These are phyloP conservation scores for Hormiphora californensis DNA, from an alignment of 37 sponge, comb jelly and placozoan genomes.

Conservation along the genomic window DNA sequence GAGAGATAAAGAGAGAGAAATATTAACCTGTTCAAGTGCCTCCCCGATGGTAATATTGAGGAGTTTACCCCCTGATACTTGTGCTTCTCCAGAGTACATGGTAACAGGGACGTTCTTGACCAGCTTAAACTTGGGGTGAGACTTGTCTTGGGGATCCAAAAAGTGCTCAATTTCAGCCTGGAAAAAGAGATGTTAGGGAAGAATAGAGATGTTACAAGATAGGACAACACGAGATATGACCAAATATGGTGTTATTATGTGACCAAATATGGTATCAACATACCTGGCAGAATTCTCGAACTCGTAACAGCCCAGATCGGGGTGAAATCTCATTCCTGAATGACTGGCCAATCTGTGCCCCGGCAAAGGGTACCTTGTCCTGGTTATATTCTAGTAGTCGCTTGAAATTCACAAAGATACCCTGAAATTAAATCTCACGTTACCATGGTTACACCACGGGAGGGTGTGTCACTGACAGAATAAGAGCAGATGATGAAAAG, in stretches of 20 bases:
- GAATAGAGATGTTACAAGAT: not conserved
- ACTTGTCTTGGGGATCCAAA: constrained; percentile 75
- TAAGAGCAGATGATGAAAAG: no score
- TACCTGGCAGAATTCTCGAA: constrained; percentile 54
- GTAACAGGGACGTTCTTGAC: constrained; percentile 63
- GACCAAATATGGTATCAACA: not conserved
- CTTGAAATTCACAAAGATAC: constrained; percentile 98
- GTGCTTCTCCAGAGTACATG: constrained; percentile 68
- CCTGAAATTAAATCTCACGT: no score
- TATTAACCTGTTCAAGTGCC: constrained; percentile 64
- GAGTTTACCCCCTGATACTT: constrained; percentile 69
- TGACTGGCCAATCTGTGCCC: constrained; percentile 89
- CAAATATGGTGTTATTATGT: not conserved
- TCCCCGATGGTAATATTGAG: constrained; percentile 63
- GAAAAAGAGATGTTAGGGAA: constrained; percentile 58
- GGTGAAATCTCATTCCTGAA: constrained; percentile 98
- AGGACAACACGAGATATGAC: not conserved
- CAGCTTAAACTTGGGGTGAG: constrained; percentile 57
- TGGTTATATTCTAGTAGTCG: constrained; percentile 88
- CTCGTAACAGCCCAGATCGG: constrained; percentile 84
- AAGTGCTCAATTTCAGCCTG: constrained; percentile 98
- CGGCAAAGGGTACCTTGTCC: constrained; percentile 93
- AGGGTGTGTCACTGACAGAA: no score
- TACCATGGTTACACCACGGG: no score
- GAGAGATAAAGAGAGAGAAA: no score